These are phyloP conservation scores for Dilophus febrilis DNA, from an alignment of 2,888 invertebrate genomes.

Conservation along the genomic window DNA sequence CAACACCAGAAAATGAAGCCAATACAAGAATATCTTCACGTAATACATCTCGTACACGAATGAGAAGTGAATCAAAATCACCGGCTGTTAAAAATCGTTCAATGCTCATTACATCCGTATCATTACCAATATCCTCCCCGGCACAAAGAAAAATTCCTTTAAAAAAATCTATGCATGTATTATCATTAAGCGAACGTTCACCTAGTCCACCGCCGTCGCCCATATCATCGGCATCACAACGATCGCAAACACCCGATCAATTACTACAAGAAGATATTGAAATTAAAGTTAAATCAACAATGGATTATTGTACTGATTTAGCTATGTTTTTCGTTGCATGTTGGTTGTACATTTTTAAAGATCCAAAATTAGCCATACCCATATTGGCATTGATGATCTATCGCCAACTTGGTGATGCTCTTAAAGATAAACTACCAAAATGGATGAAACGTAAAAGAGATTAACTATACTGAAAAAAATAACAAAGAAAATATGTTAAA, in stretches of 20 bases:
- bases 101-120: slow-evolving; percentile 4
- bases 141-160: background rate
- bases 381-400: slow-evolving; percentile 59
- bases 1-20: background rate
- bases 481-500: too few relatives aligned
- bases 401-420: slow-evolving; percentile 52
- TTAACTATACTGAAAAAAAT: slow-evolving; percentile 9
- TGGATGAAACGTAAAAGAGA: slow-evolving; percentile 33
- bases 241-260: slow-evolving; percentile 25
- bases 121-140: slow-evolving; percentile 1
- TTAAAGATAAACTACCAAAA: slow-evolving; percentile 38
- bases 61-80: slow-evolving; percentile 15
- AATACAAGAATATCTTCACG: slow-evolving; percentile 16
- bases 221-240: background rate
- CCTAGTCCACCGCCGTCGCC: background rate
- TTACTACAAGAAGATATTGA: slow-evolving; percentile 45
- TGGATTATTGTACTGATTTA: slow-evolving; percentile 58
- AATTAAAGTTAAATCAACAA: slow-evolving; percentile 45
- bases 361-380: slow-evolving; percentile 63
- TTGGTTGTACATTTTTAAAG: slow-evolving; percentile 67
- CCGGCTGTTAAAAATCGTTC: slow-evolving; percentile 13
- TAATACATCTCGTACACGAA: slow-evolving; percentile 22
- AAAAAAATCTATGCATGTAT: slow-evolving; percentile 2
- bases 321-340: slow-evolving; percentile 58
- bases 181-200: background rate